Conservation (phyloP, 2,888 invertebrate species). For the Pocota personata region DNA sequence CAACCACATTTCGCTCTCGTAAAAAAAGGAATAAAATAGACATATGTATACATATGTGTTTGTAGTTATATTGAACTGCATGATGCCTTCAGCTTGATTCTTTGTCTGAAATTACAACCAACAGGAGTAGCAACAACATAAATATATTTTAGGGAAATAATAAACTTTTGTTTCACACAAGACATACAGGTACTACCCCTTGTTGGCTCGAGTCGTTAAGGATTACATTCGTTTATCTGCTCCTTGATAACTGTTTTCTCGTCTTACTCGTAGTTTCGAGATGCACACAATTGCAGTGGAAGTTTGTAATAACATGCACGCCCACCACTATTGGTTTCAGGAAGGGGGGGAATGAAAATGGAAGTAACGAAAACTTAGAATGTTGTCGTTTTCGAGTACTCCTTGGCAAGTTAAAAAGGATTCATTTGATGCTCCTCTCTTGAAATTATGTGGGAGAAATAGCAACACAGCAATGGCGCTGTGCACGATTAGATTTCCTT, state of each 20-base stretch:
- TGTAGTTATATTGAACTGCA: conserved; percentile 29
- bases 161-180: conserved; percentile 52
- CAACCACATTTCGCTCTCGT: not conserved
- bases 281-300: conserved; percentile 68
- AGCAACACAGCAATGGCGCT: not conserved
- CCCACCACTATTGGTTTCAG: not conserved
- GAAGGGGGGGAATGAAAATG: not conserved
- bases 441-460: not conserved
- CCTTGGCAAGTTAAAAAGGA: not conserved
- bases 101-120: conserved; percentile 66
- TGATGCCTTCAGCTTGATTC: conserved; percentile 37
- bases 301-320: conserved; percentile 62
- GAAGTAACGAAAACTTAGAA: conserved; percentile 9
- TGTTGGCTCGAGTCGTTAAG: conserved; percentile 44
- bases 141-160: conserved; percentile 68
- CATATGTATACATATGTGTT: conserved; percentile 22
- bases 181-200: conserved; percentile 16
- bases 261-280: conserved; percentile 33
- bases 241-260: conserved; percentile 55
- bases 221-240: conserved; percentile 62
- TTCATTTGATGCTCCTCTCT: conserved; percentile 14
- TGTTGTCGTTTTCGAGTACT: not conserved
- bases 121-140: conserved; percentile 35
- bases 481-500: conserved; percentile 42
- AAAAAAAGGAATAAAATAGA: conserved; percentile 24